Conservation (phyloP, 2,113 vertebrate species). For the Ginglymostoma cirratum region DNA sequence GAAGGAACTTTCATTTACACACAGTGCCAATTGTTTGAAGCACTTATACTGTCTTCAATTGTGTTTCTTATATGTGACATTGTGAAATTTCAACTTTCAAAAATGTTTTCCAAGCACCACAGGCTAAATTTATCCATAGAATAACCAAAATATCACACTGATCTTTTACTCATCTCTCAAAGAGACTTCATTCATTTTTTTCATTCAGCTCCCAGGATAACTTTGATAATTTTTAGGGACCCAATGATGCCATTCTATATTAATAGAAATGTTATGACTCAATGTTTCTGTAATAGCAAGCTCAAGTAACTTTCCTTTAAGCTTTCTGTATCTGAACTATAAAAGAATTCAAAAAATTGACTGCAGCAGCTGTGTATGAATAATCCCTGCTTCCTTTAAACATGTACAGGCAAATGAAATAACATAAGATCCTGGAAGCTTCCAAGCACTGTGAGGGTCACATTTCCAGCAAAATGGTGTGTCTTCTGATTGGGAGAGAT, state of each 20-base stretch:
- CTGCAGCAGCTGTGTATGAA: not conserved
- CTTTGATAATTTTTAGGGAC: not conserved
- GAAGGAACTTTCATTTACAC: not conserved
- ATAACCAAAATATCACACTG: not conserved
- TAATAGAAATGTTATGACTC: not conserved
- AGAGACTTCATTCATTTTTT: not conserved
- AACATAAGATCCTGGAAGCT: not conserved
- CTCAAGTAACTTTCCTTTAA: not conserved
- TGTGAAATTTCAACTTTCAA: not conserved
- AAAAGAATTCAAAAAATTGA: conserved; percentile 21
- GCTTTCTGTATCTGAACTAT: not conserved
- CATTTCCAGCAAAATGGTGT: not conserved
- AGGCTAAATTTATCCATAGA: not conserved
- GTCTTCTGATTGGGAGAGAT: not conserved
- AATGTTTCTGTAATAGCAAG: not conserved
- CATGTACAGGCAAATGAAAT: not conserved
- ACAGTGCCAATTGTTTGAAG: not conserved
- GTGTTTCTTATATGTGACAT: not conserved
- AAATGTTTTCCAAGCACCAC: not conserved
- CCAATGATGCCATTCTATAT: not conserved
- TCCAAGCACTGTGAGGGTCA: not conserved
- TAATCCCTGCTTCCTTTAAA: conserved; percentile 26
- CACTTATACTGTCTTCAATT: not conserved
- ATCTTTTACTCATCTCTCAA: not conserved
- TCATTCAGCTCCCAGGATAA: not conserved